Conservation (phyloP, 2,797 vertebrate species). For the Chiroxiphia lanceolata region DNA sequence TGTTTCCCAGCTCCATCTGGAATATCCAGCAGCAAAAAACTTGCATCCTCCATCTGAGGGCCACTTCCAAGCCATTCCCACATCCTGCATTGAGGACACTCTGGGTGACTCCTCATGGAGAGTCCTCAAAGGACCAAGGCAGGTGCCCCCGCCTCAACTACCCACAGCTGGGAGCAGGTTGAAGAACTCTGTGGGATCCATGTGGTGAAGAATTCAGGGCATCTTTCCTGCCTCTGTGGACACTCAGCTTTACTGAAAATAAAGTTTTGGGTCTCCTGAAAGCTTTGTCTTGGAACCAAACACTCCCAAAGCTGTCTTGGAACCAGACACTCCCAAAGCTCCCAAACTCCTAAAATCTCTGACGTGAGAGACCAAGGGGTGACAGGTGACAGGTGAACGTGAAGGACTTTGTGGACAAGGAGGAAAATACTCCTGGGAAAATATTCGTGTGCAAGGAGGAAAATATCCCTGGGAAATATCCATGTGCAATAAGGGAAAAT, state of each 20-base stretch:
- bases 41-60: not conserved
- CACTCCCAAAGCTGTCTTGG: not conserved
- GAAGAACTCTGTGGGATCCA: not conserved
- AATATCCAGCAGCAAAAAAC: not conserved
- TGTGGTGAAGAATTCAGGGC: not conserved
- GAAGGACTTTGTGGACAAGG: not conserved
- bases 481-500: not conserved
- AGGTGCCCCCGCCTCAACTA: not conserved
- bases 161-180: not conserved
- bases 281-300: not conserved
- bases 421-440: not conserved
- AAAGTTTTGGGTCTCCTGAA: not conserved
- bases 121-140: not conserved
- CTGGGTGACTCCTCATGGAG: not conserved
- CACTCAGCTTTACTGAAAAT: not conserved
- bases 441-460: not conserved
- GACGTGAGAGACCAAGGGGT: not conserved
- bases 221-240: not conserved
- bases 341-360: not conserved
- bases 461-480: not conserved
- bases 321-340: not conserved
- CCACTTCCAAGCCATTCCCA: not conserved
- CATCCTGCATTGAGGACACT: accelerated
- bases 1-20: conserved; percentile 12
- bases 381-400: not conserved